A percentile compares a stretch with the other conserved stretches of the same genome.
These are phyloP conservation scores for Drosophila burlai DNA, from an alignment of 1,140 invertebrate genomes.

Conservation along the genomic window DNA sequence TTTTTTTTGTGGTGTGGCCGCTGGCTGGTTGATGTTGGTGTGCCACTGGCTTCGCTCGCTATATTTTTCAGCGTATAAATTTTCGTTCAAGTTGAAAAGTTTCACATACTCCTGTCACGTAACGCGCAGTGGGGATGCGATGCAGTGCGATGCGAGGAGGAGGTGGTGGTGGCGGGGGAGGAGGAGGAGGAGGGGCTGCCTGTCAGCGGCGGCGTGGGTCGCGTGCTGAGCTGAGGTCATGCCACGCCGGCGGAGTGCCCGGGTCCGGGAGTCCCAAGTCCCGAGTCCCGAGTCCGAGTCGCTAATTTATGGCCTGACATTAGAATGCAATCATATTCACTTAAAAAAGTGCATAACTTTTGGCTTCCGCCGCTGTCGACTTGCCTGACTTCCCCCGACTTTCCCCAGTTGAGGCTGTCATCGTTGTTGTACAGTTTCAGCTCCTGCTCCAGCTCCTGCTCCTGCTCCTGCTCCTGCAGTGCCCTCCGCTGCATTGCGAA, in stretches of 20 bases:
- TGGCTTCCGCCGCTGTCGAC: conserved; percentile 22
- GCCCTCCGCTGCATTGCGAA: conserved; percentile 9
- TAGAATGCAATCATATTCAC: conserved; percentile 83
- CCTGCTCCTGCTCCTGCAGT: not conserved
- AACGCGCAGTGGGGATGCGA: conserved; percentile 45
- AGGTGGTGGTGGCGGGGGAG: not conserved
- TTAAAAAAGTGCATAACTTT: conserved; percentile 74
- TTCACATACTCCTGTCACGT: conserved; percentile 81
- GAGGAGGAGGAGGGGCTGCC: not conserved
- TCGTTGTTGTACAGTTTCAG: conserved; percentile 15
- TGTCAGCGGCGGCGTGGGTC: conserved; percentile 22
- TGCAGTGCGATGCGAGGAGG: not conserved
- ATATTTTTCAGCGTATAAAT: conserved; percentile 78
- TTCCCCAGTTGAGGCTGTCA: conserved; percentile 14
- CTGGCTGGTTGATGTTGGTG: conserved; percentile 12
- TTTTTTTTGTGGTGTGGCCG: conserved; percentile 8
- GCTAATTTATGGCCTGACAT: conserved; percentile 80
- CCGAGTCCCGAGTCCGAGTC: conserved; percentile 46
- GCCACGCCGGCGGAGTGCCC: conserved; percentile 14
- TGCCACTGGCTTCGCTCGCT: conserved; percentile 37
- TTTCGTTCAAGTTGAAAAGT: conserved; percentile 80
- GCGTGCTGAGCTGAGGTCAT: conserved; percentile 42
- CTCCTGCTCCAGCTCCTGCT: not conserved
- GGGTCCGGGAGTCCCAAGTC: conserved; percentile 15
- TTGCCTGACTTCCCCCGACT: conserved; percentile 6